Evolutionary conservation across 2,888 invertebrate genomes (phyloP), one percentile per base, ranked within the genome.

Genomic region (Maniola hyperantus): DNA sequence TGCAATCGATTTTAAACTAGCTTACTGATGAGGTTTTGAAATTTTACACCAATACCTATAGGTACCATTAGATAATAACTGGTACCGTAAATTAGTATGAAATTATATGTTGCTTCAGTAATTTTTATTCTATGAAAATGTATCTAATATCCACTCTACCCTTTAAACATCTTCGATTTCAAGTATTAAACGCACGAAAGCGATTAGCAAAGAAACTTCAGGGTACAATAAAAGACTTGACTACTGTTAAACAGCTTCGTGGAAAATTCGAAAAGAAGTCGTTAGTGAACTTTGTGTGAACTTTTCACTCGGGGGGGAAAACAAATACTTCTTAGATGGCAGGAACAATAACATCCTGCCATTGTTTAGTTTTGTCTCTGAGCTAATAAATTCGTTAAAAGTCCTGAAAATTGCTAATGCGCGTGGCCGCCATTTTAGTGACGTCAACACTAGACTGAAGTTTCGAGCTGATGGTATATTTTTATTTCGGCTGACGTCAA

Each of bases 261-360:
- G 78, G 77, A 79, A 88, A 88, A 85, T 88, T 86, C 83, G 76
- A 80, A 83, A 89, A 89, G 87, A 87, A 88, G 90, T 89, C 89
- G 89, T 90, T 90, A 90, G 85, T 79, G 71, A 85, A 89, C 83
- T 88, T 88, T 78, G 74, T 76, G 76, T 76, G 79, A 87, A 88
- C 80, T 87, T 84, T 79, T 77, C 77, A 76, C 57, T 78, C 82
- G 76, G 68, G 58, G 74, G 74, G 82, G 82, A 83, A 85, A 85
- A 84, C 87, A 85, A 89, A 90, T 87, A 90, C 88, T 89, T 78
- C 83, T 79, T 79, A 78, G 83, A 81, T 80, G 79, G 78, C 77
- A 79, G 80, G 71, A 72, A 73, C 73, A 74, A 85, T 84, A 85
- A 87, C 84, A 87, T 85, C 83, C 79, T 72, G 77, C 78, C 79